These are phyloP conservation scores for Sitta carolinensis DNA, from an alignment of 2,797 vertebrate species.

Conservation along the genomic window DNA sequence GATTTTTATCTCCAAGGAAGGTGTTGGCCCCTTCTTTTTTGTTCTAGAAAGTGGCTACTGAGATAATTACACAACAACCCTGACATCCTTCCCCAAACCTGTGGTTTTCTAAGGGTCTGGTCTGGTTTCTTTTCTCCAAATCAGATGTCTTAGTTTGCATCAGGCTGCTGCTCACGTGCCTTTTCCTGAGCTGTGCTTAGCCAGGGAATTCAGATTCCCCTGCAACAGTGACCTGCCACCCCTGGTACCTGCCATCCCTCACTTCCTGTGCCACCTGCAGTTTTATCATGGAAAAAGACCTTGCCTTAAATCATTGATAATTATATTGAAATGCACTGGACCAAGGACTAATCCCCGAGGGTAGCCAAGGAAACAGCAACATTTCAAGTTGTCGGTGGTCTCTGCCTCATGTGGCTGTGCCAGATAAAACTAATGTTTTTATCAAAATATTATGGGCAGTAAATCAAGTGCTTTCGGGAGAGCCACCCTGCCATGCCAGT, in stretches of 20 bases:
- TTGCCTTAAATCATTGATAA: conserved; percentile 3
- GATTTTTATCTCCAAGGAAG: not conserved
- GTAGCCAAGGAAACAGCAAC: not conserved
- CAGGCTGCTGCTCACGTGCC: accelerated
- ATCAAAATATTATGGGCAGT: not conserved
- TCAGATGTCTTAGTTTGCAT: not conserved
- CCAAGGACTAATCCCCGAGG: not conserved
- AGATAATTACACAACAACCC: not conserved
- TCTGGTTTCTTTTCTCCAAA: not conserved
- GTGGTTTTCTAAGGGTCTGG: not conserved
- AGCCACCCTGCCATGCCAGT: not conserved
- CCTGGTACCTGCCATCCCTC: accelerated
- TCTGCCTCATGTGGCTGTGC: not conserved
- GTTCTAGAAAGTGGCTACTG: not conserved
- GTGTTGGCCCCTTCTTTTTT: not conserved
- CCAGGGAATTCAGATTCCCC: not conserved
- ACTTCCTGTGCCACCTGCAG: accelerated
- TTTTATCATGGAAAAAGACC: not conserved
- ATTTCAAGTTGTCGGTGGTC: not conserved
- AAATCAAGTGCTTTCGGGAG: not conserved
- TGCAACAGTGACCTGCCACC: not conserved
- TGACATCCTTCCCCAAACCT: not conserved
- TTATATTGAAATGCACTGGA: not conserved
- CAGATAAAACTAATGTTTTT: conserved; percentile 46
- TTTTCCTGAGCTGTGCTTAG: not conserved